phyloP scores from a whole-genome alignment of 2,888 invertebrate species.

The Spisula solida region DNA sequence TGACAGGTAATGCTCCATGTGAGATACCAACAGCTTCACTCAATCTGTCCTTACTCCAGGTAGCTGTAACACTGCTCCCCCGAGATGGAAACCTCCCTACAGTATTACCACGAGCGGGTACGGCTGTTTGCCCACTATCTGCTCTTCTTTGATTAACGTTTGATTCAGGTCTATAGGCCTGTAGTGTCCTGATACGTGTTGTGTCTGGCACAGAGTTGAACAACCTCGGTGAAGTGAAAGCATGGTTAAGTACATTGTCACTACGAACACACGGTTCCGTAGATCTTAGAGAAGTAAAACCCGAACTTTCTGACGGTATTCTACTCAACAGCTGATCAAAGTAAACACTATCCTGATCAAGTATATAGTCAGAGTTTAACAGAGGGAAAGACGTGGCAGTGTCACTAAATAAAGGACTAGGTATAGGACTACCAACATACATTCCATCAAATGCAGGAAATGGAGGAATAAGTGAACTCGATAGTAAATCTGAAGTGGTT shows the following conservation, averaged over 20 bases:
- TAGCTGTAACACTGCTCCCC: not conserved
- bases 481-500: conserved; percentile 22
- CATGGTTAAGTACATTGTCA: conserved; percentile 14
- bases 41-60: not conserved
- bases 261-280: conserved; percentile 28
- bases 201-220: conserved; percentile 7
- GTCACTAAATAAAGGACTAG: conserved; percentile 60
- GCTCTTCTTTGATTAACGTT: not conserved
- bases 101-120: not conserved
- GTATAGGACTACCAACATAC: conserved; percentile 41
- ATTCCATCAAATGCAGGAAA: conserved; percentile 44
- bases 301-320: conserved; percentile 24
- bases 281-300: conserved; percentile 20
- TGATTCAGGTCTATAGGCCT: not conserved
- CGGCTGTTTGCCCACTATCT: not conserved
- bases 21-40: not conserved
- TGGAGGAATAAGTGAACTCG: conserved; percentile 33
- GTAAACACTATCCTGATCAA: conserved; percentile 54
- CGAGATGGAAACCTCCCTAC: conserved; percentile 3
- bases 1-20: not conserved
- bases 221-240: conserved; percentile 24
- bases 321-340: conserved; percentile 45
- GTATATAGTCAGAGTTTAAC: conserved; percentile 41
- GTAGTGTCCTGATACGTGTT: not conserved
- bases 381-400: conserved; percentile 50